These are phyloP conservation scores for Drosophila seguyi DNA, from an alignment of 1,140 invertebrate genomes.

Conservation along the genomic window DNA sequence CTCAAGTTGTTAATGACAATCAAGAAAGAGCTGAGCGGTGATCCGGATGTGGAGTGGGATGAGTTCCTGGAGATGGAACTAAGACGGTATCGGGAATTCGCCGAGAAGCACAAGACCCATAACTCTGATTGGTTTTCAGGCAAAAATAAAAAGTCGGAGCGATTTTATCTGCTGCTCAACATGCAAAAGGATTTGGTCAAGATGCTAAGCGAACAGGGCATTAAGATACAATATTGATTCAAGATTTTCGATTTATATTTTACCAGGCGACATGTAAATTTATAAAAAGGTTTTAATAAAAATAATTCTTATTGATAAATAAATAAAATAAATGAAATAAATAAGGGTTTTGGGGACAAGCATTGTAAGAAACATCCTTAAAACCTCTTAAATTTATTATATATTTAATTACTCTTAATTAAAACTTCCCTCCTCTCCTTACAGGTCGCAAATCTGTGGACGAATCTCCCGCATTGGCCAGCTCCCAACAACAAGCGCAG, in stretches of 20 bases:
- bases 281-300: not conserved
- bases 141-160: constrained; percentile 19
- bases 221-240: not conserved
- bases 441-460: constrained; percentile 73
- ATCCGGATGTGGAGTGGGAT: constrained; percentile 6
- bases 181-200: constrained; percentile 71
- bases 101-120: constrained; percentile 2
- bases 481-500: constrained; percentile 40
- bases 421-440: not conserved
- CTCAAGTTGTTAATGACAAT: constrained; percentile 46
- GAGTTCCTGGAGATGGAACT: constrained; percentile 62
- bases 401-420: not conserved
- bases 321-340: not conserved
- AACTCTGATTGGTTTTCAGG: constrained; percentile 13
- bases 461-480: constrained; percentile 34
- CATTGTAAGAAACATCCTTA: not conserved
- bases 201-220: constrained; percentile 44
- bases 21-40: constrained; percentile 56
- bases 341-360: not conserved
- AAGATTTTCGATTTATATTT: not conserved
- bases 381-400: not conserved
- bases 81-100: constrained; percentile 54
- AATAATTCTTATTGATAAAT: not conserved
- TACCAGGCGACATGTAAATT: not conserved
- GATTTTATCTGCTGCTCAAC: constrained; percentile 55